phyloP scores from a whole-genome alignment of 1,140 invertebrate species.

The Myzus persicae region DNA sequence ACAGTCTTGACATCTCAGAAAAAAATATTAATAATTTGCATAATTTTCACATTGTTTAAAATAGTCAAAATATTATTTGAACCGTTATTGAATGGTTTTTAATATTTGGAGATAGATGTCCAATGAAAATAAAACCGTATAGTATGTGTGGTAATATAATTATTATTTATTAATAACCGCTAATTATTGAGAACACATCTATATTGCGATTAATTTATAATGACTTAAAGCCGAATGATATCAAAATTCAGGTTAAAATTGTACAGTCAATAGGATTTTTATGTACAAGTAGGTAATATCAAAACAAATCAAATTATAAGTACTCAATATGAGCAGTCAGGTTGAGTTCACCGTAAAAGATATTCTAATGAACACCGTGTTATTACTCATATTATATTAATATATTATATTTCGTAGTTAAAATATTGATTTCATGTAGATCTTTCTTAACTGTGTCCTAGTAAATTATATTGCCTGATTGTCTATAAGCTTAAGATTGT shows the following conservation, averaged over 20 bases:
- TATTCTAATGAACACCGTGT: not conserved
- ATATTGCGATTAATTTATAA: not conserved
- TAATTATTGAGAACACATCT: not conserved
- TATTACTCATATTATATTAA: not conserved
- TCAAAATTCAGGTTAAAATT: constrained; percentile 7
- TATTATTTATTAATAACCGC: not conserved
- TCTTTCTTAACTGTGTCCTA: constrained; percentile 9
- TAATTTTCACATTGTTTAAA: not conserved
- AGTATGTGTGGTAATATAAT: not conserved
- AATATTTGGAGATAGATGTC: not conserved
- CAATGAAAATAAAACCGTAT: not conserved
- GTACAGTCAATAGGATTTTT: not conserved
- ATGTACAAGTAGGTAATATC: constrained; percentile 13
- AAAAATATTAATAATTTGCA: not conserved
- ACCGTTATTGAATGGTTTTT: not conserved
- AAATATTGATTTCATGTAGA: not conserved
- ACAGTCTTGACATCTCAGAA: constrained; percentile 4
- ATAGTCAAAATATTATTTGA: not conserved
- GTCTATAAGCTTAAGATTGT: constrained; percentile 56
- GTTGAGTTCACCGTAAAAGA: not conserved
- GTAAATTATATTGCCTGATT: constrained; percentile 39
- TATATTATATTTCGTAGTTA: not conserved
- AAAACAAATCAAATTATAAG: not conserved
- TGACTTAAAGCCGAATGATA: not conserved
- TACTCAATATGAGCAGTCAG: constrained; percentile 19